These are phyloP conservation scores for Oncorhynchus clarkii DNA, from an alignment of 2,113 vertebrate genomes.

Conservation along the genomic window DNA sequence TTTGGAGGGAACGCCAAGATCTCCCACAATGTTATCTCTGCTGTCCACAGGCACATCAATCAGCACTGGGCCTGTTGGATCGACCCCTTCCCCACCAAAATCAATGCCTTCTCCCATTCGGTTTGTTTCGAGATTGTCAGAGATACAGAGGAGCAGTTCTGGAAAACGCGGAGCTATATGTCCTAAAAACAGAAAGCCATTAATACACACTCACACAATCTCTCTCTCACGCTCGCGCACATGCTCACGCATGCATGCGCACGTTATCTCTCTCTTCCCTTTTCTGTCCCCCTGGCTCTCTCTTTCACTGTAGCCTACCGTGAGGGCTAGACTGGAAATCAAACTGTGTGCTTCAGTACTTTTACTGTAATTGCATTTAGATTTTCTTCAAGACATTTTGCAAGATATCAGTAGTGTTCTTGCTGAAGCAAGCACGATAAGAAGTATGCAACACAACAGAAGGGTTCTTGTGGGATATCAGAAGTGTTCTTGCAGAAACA, in stretches of 20 bases:
- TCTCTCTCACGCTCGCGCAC: slow-evolving; percentile 11
- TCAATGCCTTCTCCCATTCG: slow-evolving; percentile 68
- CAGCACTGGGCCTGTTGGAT: slow-evolving; percentile 62
- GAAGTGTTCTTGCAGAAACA: too few species aligned
- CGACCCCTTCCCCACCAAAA: slow-evolving; percentile 63
- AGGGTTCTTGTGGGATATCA: too few species aligned
- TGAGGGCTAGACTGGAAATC: too few species aligned
- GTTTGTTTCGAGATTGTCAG: slow-evolving; percentile 67
- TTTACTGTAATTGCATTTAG: too few species aligned
- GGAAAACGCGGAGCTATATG: slow-evolving; percentile 42
- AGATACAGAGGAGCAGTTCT: slow-evolving; percentile 57
- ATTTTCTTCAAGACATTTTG: too few species aligned
- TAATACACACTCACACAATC: slow-evolving; percentile 56
- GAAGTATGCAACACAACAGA: too few species aligned
- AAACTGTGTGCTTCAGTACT: too few species aligned
- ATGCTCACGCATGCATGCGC: neutral
- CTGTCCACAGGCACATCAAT: slow-evolving; percentile 73
- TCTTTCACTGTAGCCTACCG: neutral
- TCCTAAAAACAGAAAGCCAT: slow-evolving; percentile 62
- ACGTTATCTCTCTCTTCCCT: neutral
- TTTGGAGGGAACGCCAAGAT: slow-evolving; percentile 65
- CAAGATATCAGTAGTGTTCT: too few species aligned
- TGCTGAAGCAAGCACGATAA: too few species aligned
- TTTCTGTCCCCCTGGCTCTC: neutral
- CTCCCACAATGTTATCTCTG: slow-evolving; percentile 75